Conservation (phyloP, 2,888 invertebrate genomes). For the Mimumesa dahlbomi region DNA sequence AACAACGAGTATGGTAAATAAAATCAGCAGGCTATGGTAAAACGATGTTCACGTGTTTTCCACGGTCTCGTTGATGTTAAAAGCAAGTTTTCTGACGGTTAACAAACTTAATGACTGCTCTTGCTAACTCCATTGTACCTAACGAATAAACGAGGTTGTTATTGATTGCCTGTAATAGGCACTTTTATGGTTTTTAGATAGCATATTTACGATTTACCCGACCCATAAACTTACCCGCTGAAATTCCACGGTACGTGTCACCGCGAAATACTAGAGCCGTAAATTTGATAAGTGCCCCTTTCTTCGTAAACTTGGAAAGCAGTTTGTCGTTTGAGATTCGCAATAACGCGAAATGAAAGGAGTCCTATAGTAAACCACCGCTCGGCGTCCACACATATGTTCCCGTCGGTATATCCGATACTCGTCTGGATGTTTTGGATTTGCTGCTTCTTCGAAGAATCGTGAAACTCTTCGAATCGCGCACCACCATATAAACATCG, state of each 20-base stretch:
- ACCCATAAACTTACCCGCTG: constrained; percentile 31
- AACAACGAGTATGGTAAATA: background rate
- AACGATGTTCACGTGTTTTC: too few species aligned
- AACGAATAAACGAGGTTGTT: constrained; percentile 16
- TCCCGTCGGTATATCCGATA: constrained; percentile 7
- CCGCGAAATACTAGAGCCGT: constrained; percentile 33
- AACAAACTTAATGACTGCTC: constrained; percentile 6
- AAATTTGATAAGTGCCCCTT: constrained; percentile 43
- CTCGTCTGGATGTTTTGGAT: background rate
- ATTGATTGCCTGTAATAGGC: constrained; percentile 29
- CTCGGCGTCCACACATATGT: background rate
- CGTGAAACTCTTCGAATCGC: constrained; percentile 3
- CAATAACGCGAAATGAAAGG: constrained; percentile 33
- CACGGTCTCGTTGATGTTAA: background rate
- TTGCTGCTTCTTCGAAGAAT: background rate
- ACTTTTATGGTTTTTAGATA: constrained; percentile 31
- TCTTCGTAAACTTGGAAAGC: constrained; percentile 4
- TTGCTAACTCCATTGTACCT: background rate
- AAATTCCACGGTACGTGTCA: constrained; percentile 25
- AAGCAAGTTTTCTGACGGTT: background rate
- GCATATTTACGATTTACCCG: constrained; percentile 28
- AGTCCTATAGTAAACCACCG: constrained; percentile 8
- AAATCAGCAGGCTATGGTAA: background rate
- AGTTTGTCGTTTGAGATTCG: constrained; percentile 31
- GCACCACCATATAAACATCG: background rate